Base-by-base conservation (phyloP, 2,888 invertebrate species). In the Acrobasis suavella region DNA sequence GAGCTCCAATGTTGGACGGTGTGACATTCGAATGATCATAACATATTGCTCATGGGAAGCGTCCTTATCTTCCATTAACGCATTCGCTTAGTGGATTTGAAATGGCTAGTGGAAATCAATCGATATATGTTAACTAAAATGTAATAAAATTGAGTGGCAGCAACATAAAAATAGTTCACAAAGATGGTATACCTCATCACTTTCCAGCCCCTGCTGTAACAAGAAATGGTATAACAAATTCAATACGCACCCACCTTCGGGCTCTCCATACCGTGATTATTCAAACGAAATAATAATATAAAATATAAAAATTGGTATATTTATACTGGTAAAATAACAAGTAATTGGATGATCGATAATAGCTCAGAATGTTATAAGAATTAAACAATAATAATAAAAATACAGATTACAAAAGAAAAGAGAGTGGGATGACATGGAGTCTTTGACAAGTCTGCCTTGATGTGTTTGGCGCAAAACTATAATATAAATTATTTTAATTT, bases 121-220 rank as follows among this genome's bases (percentile, higher is more conserved):
- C 83, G 86, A 85, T 82, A 84, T 82, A 90, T 85, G 83, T 85
- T 80, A 91, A 90, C 88, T 88, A 88, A 90, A 85, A 91, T 82
- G 80, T 83, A 88, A 87, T 80, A 89, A 89, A 88, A 90, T 87
- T 80, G 83, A 91, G 91, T 92, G 90, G 91, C 91, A 90, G 91
- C 91, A 91, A 92, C 92, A 89, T 85, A 91, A 92, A 90, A 90
- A 85, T 87, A 91, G 89, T 89, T 91, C 88, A 89, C 88, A 91
- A 91, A 92, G 87, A 91, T 91, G 91, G 90, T 93, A 93, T 95
- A 96, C 96, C 96, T 96, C 96, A 94, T 96, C 96, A 95, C 96
- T 96, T 95, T 96, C 96, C 96, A 96, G 96, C 96, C 96, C 96
- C 96, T 96, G 96, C 96, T 96, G 95, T 94, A 95, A 94, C 94